Evolutionary conservation across 2,797 vertebrate genomes (phyloP), one percentile per base, ranked within the genome.

Genomic region (Helostoma temminkii): DNA sequence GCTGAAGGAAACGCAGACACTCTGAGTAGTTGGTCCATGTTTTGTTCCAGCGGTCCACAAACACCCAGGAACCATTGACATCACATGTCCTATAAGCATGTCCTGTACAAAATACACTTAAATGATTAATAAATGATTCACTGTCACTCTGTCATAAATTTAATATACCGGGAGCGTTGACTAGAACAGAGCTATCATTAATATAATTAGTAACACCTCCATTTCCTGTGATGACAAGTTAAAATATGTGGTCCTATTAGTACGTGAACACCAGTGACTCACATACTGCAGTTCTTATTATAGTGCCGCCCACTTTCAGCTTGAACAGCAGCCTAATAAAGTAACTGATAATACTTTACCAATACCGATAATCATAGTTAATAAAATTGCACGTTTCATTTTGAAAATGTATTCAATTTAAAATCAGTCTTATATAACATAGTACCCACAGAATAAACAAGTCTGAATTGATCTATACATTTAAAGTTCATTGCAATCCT

Each of bases 1-100:
- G 92, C 69, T 95, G 92, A 30, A 96, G 83, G 67, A 94, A 95
- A 50, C 32, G 87, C 65, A 96, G 84, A 67, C 96, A 97, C 68
- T 97, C 95, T 0, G 96, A 94, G 82, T 97, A 97, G 88, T 97
- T 96, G 47, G 92, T 88, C 96, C 95, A 95, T 0, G 96, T 96
- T 88, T 93, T 94, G 89, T 97, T 97, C 83, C 91, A 93, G 32
- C 77, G 92, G 34, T 94, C 93, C 74, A 93, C 86, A 70, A 93
- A 92, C 36, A 93, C 93, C 96, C 96, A 97, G 0, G 95, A 95
- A 24, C 95, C 95, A 7, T 97, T 96, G 53, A 49, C 22, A 15
- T 93, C 93, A 71, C 96, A 97, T 47, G 87, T 92, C 57, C 96
- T 94, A 89, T 96, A 95, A 8, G 95, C 96, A 42, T 93, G 84